phyloP scores from a whole-genome alignment of 2,888 invertebrate genomes.

The Drosophila mercatorum region DNA sequence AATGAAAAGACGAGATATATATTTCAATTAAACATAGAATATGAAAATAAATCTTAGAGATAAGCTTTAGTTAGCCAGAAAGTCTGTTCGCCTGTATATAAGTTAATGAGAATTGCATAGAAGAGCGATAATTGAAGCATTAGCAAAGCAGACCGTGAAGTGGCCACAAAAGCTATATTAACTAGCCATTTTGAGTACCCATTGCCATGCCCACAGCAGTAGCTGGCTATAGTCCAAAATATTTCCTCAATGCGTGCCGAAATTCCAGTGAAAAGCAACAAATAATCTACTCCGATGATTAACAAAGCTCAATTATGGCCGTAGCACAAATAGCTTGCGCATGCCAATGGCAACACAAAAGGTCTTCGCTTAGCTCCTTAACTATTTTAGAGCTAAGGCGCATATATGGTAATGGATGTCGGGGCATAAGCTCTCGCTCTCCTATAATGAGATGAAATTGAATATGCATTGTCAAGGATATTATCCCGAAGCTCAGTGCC shows the following conservation, averaged over 20 bases:
- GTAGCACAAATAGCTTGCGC: neutral
- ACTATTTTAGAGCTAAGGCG: slow-evolving; percentile 12
- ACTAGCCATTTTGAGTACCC: neutral
- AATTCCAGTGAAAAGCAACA: slow-evolving; percentile 1
- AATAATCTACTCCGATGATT: slow-evolving; percentile 13
- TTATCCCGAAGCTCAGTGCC: slow-evolving; percentile 12
- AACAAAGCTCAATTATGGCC: slow-evolving; percentile 9
- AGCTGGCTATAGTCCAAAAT: neutral
- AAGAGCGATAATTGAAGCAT: neutral
- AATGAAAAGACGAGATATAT: neutral
- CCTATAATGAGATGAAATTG: slow-evolving; percentile 57
- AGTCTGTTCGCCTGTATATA: neutral
- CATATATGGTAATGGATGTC: slow-evolving; percentile 13
- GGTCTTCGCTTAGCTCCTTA: slow-evolving; percentile 18
- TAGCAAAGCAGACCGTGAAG: neutral
- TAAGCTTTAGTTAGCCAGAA: neutral
- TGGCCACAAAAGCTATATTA: neutral
- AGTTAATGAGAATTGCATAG: neutral
- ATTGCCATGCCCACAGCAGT: neutral
- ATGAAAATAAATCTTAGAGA: neutral
- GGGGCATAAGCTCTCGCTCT: slow-evolving; percentile 18
- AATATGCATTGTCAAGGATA: slow-evolving; percentile 36
- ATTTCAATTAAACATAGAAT: neutral
- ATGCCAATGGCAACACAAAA: neutral
- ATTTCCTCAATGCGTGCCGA: neutral